Conservation (phyloP, 2,797 vertebrate species). For the Octomys mimax region DNA sequence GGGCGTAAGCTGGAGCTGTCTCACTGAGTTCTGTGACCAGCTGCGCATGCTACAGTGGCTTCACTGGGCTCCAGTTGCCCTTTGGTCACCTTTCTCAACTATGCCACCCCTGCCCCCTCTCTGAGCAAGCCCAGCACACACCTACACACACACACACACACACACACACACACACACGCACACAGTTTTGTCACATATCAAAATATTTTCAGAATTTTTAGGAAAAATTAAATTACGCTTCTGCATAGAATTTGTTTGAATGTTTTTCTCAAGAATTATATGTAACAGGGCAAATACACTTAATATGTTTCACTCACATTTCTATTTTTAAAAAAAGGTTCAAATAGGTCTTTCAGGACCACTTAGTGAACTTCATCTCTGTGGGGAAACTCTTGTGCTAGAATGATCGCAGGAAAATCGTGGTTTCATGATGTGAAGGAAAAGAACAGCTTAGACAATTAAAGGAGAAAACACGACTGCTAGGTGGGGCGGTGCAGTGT, state of each 20-base stretch:
- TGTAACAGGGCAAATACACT: conserved; percentile 35
- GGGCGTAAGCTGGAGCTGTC: not conserved
- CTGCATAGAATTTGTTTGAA: conserved; percentile 63
- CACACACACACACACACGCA: too few species aligned
- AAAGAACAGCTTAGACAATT: conserved; percentile 42
- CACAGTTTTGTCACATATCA: conserved; percentile 38
- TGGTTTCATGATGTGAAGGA: conserved; percentile 11
- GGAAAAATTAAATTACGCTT: conserved; percentile 74
- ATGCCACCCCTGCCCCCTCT: not conserved
- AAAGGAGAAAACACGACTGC: not conserved
- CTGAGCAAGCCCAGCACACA: too few species aligned
- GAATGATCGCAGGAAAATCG: not conserved
- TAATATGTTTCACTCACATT: conserved; percentile 59
- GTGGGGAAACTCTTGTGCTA: conserved; percentile 56
- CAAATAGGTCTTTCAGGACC: conserved; percentile 61
- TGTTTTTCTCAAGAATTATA: conserved; percentile 64
- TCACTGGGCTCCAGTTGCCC: not conserved
- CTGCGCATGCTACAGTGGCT: not conserved
- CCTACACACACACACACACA: rapidly evolving
- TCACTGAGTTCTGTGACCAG: not conserved
- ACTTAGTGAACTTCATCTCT: conserved; percentile 53
- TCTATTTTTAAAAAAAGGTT: conserved; percentile 72
- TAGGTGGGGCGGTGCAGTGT: not conserved
- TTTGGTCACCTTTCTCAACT: not conserved
- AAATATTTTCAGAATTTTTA: conserved; percentile 48